Evolutionary conservation across 1,140 invertebrate genomes (phyloP).

Genomic region (Drosophila sulfurigaster): DNA sequence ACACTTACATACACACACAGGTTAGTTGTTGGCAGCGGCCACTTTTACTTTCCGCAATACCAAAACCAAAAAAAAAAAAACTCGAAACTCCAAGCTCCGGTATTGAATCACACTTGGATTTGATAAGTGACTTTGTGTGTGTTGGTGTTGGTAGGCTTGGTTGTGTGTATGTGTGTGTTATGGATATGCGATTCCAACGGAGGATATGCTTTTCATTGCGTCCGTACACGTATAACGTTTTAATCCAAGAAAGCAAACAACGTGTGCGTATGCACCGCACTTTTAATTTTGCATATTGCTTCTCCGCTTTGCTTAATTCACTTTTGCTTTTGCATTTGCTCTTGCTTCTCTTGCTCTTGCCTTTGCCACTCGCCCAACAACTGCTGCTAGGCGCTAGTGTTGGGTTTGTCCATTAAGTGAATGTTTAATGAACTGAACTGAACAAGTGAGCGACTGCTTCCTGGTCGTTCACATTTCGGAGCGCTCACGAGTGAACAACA

Average conservation of each 20-base stretch:
- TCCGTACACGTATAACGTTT: conserved; percentile 2
- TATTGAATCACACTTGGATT: conserved; percentile 24
- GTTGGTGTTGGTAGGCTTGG: too few species aligned
- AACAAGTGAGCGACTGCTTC: conserved; percentile 24
- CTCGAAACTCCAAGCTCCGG: conserved; percentile 29
- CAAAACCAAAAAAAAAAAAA: conserved; percentile 22
- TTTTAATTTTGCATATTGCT: conserved; percentile 54
- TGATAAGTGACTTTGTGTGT: conserved; percentile 15
- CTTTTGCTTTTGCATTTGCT: conserved; percentile 43
- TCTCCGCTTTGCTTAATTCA: conserved; percentile 38
- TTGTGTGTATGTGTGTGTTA: conserved; percentile 13
- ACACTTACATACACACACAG: conserved; percentile 36
- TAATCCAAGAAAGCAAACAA: conserved; percentile 28
- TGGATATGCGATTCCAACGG: conserved; percentile 17
- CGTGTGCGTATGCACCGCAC: conserved; percentile 32
- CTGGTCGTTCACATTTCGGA: conserved; percentile 6
- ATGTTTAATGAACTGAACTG: conserved; percentile 24
- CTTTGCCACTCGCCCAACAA: conserved; percentile 48
- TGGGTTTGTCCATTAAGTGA: conserved; percentile 44
- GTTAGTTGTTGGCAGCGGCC: conserved; percentile 43
- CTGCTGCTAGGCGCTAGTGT: conserved; percentile 49
- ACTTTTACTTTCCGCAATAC: conserved; percentile 73
- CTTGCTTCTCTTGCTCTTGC: conserved; percentile 11
- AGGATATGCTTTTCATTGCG: conserved; percentile 33
- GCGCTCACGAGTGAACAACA: conserved; percentile 15